phyloP scores from a whole-genome alignment of 2,113 vertebrate species.

The Casuarius casuarius region DNA sequence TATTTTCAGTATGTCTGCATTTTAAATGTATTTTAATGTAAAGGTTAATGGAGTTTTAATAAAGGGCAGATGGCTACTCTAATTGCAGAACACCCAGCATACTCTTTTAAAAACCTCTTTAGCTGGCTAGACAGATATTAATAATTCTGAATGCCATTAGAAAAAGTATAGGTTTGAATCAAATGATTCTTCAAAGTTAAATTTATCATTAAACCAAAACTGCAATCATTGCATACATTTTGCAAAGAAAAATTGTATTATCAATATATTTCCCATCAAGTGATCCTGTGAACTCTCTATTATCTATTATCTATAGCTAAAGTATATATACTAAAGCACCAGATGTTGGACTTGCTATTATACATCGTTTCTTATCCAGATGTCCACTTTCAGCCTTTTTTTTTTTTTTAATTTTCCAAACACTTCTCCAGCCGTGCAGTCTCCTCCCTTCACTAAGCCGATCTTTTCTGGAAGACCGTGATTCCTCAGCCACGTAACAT shows the following conservation, averaged over 20 bases:
- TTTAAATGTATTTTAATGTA: conserved; percentile 76
- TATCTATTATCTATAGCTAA: conserved; percentile 44
- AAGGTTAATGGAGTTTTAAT: conserved; percentile 76
- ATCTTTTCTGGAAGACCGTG: neutral
- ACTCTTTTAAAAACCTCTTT: conserved; percentile 82
- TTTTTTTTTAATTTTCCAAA: neutral
- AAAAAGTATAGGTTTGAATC: conserved; percentile 68
- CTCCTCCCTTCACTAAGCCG: neutral
- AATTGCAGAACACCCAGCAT: conserved; percentile 59
- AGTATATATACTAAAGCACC: neutral
- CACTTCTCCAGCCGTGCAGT: neutral
- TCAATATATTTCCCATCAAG: conserved; percentile 80
- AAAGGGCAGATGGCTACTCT: conserved; percentile 72
- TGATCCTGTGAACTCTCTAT: conserved; percentile 45
- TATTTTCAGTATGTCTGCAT: conserved; percentile 67
- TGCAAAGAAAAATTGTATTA: conserved; percentile 76
- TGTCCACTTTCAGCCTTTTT: neutral
- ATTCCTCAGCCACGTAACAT: neutral
- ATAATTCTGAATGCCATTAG: conserved; percentile 75
- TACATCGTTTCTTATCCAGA: conserved; percentile 10
- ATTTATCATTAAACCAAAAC: conserved; percentile 80
- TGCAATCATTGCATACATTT: conserved; percentile 69
- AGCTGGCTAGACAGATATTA: conserved; percentile 77
- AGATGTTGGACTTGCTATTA: neutral
- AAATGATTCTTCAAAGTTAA: conserved; percentile 69